Conservation (phyloP, 2,797 vertebrate species). For the Dicrostonyx torquatus region DNA sequence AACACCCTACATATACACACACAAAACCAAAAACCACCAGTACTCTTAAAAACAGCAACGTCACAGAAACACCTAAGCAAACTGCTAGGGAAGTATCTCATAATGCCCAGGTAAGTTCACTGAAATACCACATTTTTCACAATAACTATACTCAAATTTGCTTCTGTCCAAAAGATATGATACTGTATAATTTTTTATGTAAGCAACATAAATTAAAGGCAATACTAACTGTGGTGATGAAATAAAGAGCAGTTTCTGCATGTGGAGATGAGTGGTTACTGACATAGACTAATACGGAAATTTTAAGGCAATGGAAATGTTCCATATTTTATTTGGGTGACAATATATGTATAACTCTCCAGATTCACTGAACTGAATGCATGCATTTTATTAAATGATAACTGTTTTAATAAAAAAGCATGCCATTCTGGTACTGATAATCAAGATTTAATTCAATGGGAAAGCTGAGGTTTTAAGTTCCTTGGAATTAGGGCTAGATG, state of each 20-base stretch:
- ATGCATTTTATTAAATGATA: constrained; percentile 39
- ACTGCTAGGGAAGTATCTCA: neutral
- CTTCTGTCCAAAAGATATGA: constrained; percentile 8
- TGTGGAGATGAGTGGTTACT: neutral
- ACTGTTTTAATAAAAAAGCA: constrained; percentile 26
- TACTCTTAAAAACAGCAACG: neutral
- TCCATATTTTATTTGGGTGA: constrained; percentile 22
- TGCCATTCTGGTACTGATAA: neutral
- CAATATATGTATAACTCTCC: constrained; percentile 14
- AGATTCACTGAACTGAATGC: constrained; percentile 22
- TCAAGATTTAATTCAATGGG: neutral
- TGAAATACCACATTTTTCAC: neutral
- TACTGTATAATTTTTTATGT: constrained; percentile 2
- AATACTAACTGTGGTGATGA: constrained; percentile 33
- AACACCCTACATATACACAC: neutral
- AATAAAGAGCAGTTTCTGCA: neutral
- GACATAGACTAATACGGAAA: neutral
- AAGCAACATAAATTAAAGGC: neutral
- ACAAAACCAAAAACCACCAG: neutral
- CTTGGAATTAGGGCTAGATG: neutral
- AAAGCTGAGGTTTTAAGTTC: constrained; percentile 27
- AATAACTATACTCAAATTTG: neutral
- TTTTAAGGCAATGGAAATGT: neutral
- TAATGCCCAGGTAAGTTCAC: neutral
- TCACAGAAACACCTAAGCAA: neutral